A percentile compares a stretch with the other conserved stretches of the same genome.
Evolutionary conservation across 23 tunicate species (phyloP).

Genomic region (Trididemnum nubilum): DNA sequence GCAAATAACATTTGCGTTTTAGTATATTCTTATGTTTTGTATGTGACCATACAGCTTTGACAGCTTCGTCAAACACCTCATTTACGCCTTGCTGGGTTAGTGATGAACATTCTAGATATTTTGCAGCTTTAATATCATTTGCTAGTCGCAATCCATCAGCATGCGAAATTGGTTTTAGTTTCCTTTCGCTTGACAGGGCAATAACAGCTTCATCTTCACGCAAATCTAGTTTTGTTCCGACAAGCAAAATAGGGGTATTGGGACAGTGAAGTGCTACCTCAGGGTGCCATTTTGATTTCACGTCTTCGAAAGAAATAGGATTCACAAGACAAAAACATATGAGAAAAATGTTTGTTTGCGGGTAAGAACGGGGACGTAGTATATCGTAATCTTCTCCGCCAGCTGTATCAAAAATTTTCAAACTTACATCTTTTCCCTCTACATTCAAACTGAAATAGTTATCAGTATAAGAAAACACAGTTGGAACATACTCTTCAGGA

Average conservation of each 20-base stretch:
- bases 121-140: neutral
- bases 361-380: slow-evolving; percentile 84
- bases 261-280: slow-evolving; percentile 90
- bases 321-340: slow-evolving; percentile 89
- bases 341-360: slow-evolving; percentile 86
- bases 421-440: neutral
- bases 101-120: neutral
- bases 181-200: too few relatives aligned
- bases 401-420: neutral
- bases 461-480: neutral
- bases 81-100: neutral
- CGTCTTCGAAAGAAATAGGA: slow-evolving; percentile 83
- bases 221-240: slow-evolving; percentile 84
- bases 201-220: too few relatives aligned
- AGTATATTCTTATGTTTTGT: neutral
- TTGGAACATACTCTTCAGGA: neutral
- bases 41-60: neutral
- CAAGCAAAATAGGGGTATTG: slow-evolving; percentile 77
- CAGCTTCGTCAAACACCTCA: neutral
- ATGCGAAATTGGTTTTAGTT: too few relatives aligned
- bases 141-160: neutral
- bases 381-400: neutral
- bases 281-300: slow-evolving; percentile 83
- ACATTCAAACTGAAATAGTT: neutral
- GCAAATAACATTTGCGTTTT: too few relatives aligned